These are phyloP conservation scores for Cephus runcator DNA, from an alignment of 2,888 invertebrate genomes.

Conservation along the genomic window DNA sequence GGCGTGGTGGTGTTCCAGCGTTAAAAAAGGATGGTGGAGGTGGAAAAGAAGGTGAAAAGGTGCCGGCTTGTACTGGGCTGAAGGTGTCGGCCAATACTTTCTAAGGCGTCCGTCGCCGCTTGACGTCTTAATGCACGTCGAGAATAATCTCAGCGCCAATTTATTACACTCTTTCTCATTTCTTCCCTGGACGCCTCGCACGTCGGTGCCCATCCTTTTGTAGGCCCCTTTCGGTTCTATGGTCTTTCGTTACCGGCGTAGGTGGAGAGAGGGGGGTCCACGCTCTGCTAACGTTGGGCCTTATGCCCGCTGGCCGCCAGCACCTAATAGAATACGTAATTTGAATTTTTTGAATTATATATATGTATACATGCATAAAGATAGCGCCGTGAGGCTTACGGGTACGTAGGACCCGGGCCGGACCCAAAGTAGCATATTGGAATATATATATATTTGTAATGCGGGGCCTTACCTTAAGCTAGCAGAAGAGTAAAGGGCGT, in stretches of 20 bases:
- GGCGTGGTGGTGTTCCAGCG: background rate
- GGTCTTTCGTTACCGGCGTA: constrained; percentile 6
- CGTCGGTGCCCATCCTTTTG: constrained; percentile 43
- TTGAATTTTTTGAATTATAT: constrained; percentile 52
- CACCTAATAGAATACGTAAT: constrained; percentile 62
- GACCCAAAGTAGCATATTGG: too few species aligned
- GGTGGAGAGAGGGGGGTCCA: constrained; percentile 5
- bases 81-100: constrained; percentile 65
- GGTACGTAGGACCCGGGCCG: too few species aligned
- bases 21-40: constrained; percentile 9
- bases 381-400: background rate
- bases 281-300: constrained; percentile 13
- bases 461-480: too few species aligned
- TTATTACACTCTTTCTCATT: constrained; percentile 66
- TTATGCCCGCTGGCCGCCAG: constrained; percentile 27
- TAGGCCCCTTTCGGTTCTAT: constrained; percentile 20
- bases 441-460: too few species aligned
- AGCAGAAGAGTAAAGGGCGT: too few species aligned
- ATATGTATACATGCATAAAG: background rate
- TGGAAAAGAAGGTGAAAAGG: constrained; percentile 13
- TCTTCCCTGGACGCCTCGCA: constrained; percentile 40
- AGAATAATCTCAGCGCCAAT: constrained; percentile 66
- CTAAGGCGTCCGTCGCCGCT: constrained; percentile 63
- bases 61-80: constrained; percentile 33
- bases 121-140: constrained; percentile 66